phyloP scores from a whole-genome alignment of 2,797 vertebrate species.

The Chromis chromis region DNA sequence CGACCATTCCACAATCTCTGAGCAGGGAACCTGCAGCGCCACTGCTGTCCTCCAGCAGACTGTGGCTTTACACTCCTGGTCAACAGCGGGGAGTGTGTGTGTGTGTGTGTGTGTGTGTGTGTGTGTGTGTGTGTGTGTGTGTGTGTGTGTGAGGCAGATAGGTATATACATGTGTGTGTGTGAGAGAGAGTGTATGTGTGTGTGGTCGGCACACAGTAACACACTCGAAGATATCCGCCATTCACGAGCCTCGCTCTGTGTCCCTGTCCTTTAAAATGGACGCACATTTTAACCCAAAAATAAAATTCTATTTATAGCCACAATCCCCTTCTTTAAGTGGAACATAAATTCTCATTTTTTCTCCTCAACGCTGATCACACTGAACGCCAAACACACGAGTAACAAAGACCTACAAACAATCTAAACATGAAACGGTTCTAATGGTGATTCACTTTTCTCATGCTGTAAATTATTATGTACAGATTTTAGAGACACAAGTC shows the following conservation, averaged over 20 bases:
- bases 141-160: neutral
- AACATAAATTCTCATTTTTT: slow-evolving; percentile 59
- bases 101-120: slow-evolving; percentile 25
- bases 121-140: slow-evolving; percentile 10
- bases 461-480: neutral
- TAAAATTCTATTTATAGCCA: slow-evolving; percentile 77
- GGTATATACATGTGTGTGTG: neutral
- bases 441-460: neutral
- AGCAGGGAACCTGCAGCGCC: slow-evolving; percentile 76
- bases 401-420: slow-evolving; percentile 17
- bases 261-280: slow-evolving; percentile 79
- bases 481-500: neutral
- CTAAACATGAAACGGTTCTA: neutral
- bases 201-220: slow-evolving; percentile 57
- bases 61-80: slow-evolving; percentile 71
- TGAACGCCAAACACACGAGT: slow-evolving; percentile 25
- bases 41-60: slow-evolving; percentile 78
- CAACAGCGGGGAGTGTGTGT: slow-evolving; percentile 66
- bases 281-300: slow-evolving; percentile 79
- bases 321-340: slow-evolving; percentile 65
- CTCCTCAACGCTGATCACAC: slow-evolving; percentile 17
- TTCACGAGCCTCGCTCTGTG: slow-evolving; percentile 69
- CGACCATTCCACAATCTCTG: slow-evolving; percentile 81
- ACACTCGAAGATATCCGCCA: slow-evolving; percentile 71
- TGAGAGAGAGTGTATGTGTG: slow-evolving; percentile 22